These are phyloP conservation scores for Mythimna lalbum DNA, from an alignment of 2,888 invertebrate genomes.

Conservation along the genomic window DNA sequence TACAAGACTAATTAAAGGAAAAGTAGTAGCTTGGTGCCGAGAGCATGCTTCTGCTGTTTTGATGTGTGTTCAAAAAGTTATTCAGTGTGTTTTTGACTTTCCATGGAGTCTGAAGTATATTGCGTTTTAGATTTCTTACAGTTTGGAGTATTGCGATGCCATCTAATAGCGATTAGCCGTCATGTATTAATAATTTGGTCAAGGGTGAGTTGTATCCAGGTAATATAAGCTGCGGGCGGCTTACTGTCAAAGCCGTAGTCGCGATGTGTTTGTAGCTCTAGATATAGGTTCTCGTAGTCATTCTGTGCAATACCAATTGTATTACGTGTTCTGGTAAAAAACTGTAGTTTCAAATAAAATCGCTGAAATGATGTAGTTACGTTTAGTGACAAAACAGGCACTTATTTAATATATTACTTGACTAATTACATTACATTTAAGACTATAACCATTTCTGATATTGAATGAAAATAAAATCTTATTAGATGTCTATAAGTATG, in stretches of 20 bases:
- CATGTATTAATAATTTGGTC: neutral
- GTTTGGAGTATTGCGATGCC: neutral
- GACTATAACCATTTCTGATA: constrained; percentile 55
- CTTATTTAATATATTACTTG: constrained; percentile 59
- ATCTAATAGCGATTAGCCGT: neutral
- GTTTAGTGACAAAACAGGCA: constrained; percentile 51
- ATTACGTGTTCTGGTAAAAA: constrained; percentile 18
- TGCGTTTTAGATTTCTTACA: too few species aligned
- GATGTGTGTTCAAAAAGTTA: too few species aligned
- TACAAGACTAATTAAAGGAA: too few species aligned
- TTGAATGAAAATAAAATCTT: constrained; percentile 60
- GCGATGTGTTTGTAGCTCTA: constrained; percentile 18
- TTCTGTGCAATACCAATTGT: constrained; percentile 53
- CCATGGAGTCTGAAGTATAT: too few species aligned
- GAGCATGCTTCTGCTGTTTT: too few species aligned
- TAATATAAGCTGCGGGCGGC: constrained; percentile 48
- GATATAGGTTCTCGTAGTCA: constrained; percentile 35
- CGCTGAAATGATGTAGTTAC: constrained; percentile 23
- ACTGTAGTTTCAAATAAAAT: constrained; percentile 34
- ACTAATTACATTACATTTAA: constrained; percentile 57
- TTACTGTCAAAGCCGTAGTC: constrained; percentile 20
- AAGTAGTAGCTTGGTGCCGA: too few species aligned
- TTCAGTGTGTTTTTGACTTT: too few species aligned
- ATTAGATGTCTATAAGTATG: constrained; percentile 45
- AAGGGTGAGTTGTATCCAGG: constrained; percentile 5